Conservation (phyloP, 2,113 vertebrate species). For the Spea multiplicata region DNA sequence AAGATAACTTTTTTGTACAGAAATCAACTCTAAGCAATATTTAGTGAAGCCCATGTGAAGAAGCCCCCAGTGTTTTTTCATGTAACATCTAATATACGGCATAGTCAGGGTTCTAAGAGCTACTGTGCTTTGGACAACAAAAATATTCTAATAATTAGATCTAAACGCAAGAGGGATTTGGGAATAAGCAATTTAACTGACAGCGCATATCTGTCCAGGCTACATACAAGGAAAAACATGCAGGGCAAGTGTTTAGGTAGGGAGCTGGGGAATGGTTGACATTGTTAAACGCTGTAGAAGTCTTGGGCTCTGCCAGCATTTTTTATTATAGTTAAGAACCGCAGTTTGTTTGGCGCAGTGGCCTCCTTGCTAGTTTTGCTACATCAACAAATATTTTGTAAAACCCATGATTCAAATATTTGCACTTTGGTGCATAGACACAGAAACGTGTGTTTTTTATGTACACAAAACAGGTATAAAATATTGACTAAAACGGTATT, state of each 20-base stretch:
- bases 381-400: constrained; percentile 2
- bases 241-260: constrained; percentile 31
- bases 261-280: constrained; percentile 33
- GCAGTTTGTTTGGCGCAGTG: constrained; percentile 25
- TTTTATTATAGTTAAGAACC: constrained; percentile 25
- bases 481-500: too few species aligned
- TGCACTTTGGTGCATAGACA: too few species aligned
- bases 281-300: constrained; percentile 26
- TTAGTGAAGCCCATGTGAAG: rapidly evolving
- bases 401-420: not conserved
- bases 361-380: constrained; percentile 14
- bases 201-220: constrained; percentile 14
- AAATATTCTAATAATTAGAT: not conserved
- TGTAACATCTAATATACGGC: not conserved
- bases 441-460: too few species aligned
- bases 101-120: not conserved
- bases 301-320: constrained; percentile 28
- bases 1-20: constrained; percentile 34
- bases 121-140: not conserved
- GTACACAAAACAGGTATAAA: too few species aligned
- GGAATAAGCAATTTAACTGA: constrained; percentile 22
- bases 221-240: constrained; percentile 26
- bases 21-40: not conserved
- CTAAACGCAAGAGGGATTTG: constrained; percentile 10
- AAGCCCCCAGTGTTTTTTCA: not conserved